Base-by-base conservation (phyloP, 2,113 vertebrate genomes). In the Neodontobutis hainanensis region DNA sequence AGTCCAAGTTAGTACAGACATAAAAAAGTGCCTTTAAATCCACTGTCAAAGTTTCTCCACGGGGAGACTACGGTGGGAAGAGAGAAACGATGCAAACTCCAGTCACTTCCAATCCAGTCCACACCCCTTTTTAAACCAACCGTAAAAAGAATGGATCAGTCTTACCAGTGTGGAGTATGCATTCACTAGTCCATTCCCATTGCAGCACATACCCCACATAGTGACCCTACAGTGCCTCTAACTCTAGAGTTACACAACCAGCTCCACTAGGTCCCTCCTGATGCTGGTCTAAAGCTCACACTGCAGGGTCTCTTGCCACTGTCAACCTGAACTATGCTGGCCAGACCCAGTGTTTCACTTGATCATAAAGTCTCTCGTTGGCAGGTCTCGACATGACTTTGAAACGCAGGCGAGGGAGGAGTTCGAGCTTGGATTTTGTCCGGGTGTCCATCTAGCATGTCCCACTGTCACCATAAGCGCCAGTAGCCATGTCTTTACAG, bases 371-470 rank as follows among this genome's bases (percentile, higher is more conserved):
- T 97, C 95, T 97, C 96, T 95, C 93, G 96, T 95, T 95, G 97
- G 96, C 97, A 99, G 97, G 97, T 99, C 97, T 98, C 94, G 96
- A 99, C 97, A 99, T 99, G 97, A 99, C 96, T 96, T 94, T 93
- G 95, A 91, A 90, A 94, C 95, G 92, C 95, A 97, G 95, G 95
- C 94, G 95, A 96, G 93, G 95, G 96, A 98, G 97, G 97, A 98
- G 95, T 95, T 93, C 84, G 83, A 89, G 85, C 87, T 89, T 91
- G 88, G 89, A 92, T 90, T 90, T 86, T 89, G 83, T 77, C 83
- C 85, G 89, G 11, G 82, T 94, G 94, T 93, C 94, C 94, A 89
- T 92, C 92, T 95, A 94, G 92, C 88, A 94, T 94, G 94, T 94
- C 82, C 89, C 88, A 91, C 89, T 91, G 90, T 91, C 90, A 88